Percentiles rank a stretch among this genome's conserved stretches.
phyloP scores from a whole-genome alignment of 2,888 invertebrate genomes.

The Mesorhabditis sp. region DNA sequence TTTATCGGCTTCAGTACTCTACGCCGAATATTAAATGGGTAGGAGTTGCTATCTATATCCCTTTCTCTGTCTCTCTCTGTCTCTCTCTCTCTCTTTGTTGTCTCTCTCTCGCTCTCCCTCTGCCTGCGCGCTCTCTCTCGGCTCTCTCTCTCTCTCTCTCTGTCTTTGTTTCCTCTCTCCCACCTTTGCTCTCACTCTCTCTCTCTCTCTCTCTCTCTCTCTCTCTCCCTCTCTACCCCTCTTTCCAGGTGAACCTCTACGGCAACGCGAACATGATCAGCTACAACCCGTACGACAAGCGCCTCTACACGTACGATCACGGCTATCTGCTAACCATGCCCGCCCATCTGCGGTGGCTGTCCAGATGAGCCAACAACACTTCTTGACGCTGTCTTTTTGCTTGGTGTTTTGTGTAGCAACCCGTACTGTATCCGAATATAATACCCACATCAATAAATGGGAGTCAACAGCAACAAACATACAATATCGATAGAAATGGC shows the following conservation, averaged over 20 bases:
- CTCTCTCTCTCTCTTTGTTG: neutral
- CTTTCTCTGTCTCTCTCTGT: neutral
- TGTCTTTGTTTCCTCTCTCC: neutral
- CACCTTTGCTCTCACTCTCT: too few species aligned
- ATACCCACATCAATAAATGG: neutral
- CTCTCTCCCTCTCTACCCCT: neutral
- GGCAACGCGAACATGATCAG: slow-evolving; percentile 55
- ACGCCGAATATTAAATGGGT: slow-evolving; percentile 55
- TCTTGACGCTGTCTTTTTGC: neutral
- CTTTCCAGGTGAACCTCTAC: neutral
- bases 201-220: neutral
- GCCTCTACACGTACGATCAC: slow-evolving; percentile 57
- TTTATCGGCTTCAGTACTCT: slow-evolving; percentile 49
- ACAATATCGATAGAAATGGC: neutral
- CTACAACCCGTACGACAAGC: slow-evolving; percentile 57
- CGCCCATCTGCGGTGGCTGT: slow-evolving; percentile 54
- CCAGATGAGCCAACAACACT: slow-evolving; percentile 32
- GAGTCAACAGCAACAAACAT: neutral
- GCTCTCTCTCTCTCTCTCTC: neutral
- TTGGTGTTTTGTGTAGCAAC: neutral
- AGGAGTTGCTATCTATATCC: neutral
- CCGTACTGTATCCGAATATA: neutral
- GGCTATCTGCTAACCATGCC: slow-evolving; percentile 57
- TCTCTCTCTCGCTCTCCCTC: neutral
- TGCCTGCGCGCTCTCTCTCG: neutral